phyloP scores from a whole-genome alignment of 1,140 invertebrate species.

The Caenorhabditis brenneri region DNA sequence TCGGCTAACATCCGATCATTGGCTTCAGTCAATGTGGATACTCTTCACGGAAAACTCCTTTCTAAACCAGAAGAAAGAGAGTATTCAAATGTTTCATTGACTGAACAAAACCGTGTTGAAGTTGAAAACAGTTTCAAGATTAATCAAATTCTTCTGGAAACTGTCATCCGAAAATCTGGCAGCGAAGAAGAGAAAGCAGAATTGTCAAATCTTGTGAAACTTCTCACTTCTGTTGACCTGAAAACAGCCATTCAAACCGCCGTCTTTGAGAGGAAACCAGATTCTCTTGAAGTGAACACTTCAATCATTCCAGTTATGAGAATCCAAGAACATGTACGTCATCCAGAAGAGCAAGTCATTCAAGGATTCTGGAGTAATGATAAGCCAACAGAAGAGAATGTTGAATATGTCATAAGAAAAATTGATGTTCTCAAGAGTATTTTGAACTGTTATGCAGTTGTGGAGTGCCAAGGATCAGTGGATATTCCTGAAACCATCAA shows the following conservation, averaged over 20 bases:
- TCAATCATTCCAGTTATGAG: not conserved
- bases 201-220: not conserved
- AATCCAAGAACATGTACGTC: conserved; percentile 2
- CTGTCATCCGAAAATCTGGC: not conserved
- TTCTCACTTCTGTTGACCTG: not conserved
- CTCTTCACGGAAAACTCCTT: not conserved
- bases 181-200: not conserved
- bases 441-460: conserved; percentile 5
- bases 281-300: not conserved
- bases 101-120: not conserved
- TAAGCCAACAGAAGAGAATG: not conserved
- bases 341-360: not conserved
- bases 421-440: conserved; percentile 17
- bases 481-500: not conserved
- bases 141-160: not conserved
- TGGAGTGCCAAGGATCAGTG: not conserved
- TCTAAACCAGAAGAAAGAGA: not conserved
- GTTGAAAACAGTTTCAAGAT: conserved; percentile 2
- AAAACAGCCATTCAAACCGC: not conserved
- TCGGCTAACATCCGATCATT: not conserved
- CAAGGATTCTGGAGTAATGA: conserved; percentile 10
- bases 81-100: not conserved
- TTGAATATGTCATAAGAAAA: not conserved
- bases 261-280: not conserved
- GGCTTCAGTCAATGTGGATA: not conserved